Evolutionary conservation across 2,113 vertebrate species (phyloP), one percentile per base, ranked within the genome.

Genomic region (Pseudorhombus dupliciocellatus): DNA sequence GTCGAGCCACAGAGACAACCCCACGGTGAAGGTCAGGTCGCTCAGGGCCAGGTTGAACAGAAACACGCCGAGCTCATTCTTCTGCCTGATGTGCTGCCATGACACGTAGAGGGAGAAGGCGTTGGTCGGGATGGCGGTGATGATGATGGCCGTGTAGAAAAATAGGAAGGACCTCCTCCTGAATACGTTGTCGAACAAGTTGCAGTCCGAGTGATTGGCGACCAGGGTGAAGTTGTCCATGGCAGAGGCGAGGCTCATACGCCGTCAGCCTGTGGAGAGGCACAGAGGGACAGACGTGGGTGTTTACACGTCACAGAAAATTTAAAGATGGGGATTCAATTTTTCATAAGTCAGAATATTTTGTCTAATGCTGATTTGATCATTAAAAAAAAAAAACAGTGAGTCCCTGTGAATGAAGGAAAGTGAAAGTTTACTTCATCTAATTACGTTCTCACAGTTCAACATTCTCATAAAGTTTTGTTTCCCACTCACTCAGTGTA

Each of bases 51-150:
- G 71, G 73, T 94, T 95, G 84, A 97, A 94, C 24, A 96, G 89
- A 75, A 96, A 98, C 70, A 97, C 84, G 0, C 95, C 95, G 1
- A 97, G 73, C 50, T 96, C 95, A 0, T 96, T 97, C 68, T 88
- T 93, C 31, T 94, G 95, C 76, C 83, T 92, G 10, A 96, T 90
- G 77, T 96, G 96, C 69, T 93, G 73, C 63, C 85, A 95, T 55
- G 95, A 95, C 50, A 93, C 93, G 14, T 83, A 96, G 0, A 97
- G 92, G 7, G 92, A 94, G 21, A 96, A 90, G 15, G 83, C 26
- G 25, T 97, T 98, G 77, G 88, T 86, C 0, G 96, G 96, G 67
- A 97, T 69, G 40, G 95, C 92, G 28, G 93, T 64, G 7, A 95
- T 14, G 14, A 96, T 81, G 66, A 97, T 86, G 21, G 56, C 37